Conservation (phyloP, 2,888 invertebrate genomes). For the Rhagophthalmus giganteus region DNA sequence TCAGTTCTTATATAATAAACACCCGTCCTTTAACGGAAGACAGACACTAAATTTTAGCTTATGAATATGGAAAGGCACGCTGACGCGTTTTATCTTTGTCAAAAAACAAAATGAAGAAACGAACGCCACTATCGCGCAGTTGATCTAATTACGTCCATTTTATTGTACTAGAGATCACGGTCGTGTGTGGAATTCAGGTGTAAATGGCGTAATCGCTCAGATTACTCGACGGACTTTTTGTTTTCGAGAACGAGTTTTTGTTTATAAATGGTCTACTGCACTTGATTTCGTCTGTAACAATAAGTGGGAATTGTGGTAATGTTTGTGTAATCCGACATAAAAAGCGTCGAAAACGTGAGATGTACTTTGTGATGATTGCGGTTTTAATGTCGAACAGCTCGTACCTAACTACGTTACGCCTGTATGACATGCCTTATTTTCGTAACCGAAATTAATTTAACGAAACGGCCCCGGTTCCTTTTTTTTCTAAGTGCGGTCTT, state of each 20-base stretch:
- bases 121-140: background rate
- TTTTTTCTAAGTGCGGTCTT: too few relatives aligned
- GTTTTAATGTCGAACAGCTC: too few relatives aligned
- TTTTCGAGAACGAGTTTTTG: background rate
- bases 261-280: slow-evolving; percentile 9
- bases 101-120: background rate
- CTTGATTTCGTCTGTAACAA: slow-evolving; percentile 8
- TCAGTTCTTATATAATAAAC: slow-evolving; percentile 11
- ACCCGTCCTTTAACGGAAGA: slow-evolving; percentile 3
- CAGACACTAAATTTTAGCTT: background rate
- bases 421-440: background rate
- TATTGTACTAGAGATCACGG: background rate
- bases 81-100: background rate
- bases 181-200: background rate
- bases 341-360: slow-evolving; percentile 7
- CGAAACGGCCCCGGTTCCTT: too few relatives aligned
- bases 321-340: background rate
- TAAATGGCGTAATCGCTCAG: background rate
- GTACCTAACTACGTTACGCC: too few relatives aligned
- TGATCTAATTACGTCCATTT: slow-evolving; percentile 9
- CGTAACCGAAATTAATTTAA: too few relatives aligned
- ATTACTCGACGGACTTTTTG: slow-evolving; percentile 1
- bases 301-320: slow-evolving; percentile 20
- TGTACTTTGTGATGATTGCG: background rate
- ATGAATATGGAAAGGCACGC: background rate